Evolutionary conservation across 2,113 vertebrate species (phyloP).

Genomic region (Microtus richardsoni): DNA sequence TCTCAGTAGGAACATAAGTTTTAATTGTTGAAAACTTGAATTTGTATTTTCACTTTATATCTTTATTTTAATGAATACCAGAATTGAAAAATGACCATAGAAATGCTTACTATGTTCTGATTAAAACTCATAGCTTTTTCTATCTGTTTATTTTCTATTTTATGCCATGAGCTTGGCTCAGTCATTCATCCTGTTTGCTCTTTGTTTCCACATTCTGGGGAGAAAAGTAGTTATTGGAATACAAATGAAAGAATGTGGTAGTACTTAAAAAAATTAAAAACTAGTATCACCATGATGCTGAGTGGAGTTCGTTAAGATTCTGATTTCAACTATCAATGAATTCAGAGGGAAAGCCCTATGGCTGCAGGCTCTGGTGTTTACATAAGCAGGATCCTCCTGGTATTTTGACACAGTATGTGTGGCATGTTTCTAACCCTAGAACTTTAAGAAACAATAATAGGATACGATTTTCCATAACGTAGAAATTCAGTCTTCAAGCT

Average conservation of each 20-base stretch:
- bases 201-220: not conserved
- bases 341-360: not conserved
- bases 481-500: not conserved
- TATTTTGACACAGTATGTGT: not conserved
- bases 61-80: not conserved
- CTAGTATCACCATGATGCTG: not conserved
- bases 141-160: not conserved
- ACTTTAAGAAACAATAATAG: not conserved
- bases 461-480: not conserved
- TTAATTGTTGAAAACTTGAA: not conserved
- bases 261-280: not conserved
- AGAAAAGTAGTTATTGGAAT: not conserved
- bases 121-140: not conserved
- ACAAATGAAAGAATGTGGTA: not conserved
- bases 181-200: not conserved
- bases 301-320: not conserved
- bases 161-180: not conserved
- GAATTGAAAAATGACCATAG: not conserved
- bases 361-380: accelerated
- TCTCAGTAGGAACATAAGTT: not conserved
- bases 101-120: not conserved
- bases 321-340: not conserved
- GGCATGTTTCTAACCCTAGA: not conserved
- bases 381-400: not conserved
- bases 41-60: not conserved